A percentile compares a stretch with the other conserved stretches of the same genome.
These are phyloP conservation scores for Bufo bufo DNA, from an alignment of 2,113 vertebrate genomes.

Conservation along the genomic window DNA sequence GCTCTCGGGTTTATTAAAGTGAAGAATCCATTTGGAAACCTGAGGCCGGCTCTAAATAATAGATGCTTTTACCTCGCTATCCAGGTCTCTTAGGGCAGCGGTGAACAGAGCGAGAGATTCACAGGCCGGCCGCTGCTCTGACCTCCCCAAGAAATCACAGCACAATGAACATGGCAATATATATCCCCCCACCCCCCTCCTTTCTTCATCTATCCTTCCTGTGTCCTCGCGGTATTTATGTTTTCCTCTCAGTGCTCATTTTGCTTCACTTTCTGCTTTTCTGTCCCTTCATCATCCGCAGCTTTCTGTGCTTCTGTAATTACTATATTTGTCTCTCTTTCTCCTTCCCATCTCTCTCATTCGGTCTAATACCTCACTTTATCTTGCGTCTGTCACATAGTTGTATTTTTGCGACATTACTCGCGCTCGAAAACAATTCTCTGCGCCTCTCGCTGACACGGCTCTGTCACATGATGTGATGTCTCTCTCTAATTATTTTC, in stretches of 20 bases:
- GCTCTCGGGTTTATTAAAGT: slow-evolving; percentile 56
- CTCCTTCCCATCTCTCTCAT: slow-evolving; percentile 33
- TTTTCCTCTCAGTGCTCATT: slow-evolving; percentile 45
- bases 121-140: slow-evolving; percentile 50
- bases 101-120: slow-evolving; percentile 58
- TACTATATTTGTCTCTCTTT: slow-evolving; percentile 47
- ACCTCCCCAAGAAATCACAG: slow-evolving; percentile 58
- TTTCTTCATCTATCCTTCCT: slow-evolving; percentile 16
- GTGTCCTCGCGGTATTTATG: slow-evolving; percentile 30
- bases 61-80: slow-evolving; percentile 59
- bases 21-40: slow-evolving; percentile 59
- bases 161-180: slow-evolving; percentile 56
- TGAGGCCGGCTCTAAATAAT: slow-evolving; percentile 58
- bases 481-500: slow-evolving; percentile 43
- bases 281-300: slow-evolving; percentile 42
- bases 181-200: slow-evolving; percentile 29
- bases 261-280: slow-evolving; percentile 40
- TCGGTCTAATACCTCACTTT: slow-evolving; percentile 30
- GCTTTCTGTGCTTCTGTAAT: slow-evolving; percentile 38
- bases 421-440: slow-evolving; percentile 36
- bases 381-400: slow-evolving; percentile 31
- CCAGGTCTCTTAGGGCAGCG: slow-evolving; percentile 55
- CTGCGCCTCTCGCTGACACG: slow-evolving; percentile 16
- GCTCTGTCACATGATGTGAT: slow-evolving; percentile 47
- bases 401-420: slow-evolving; percentile 33